Evolutionary conservation across 2,113 vertebrate species (phyloP), one percentile per base, ranked within the genome.

Genomic region (Sinocyclocheilus maitianheensis): DNA sequence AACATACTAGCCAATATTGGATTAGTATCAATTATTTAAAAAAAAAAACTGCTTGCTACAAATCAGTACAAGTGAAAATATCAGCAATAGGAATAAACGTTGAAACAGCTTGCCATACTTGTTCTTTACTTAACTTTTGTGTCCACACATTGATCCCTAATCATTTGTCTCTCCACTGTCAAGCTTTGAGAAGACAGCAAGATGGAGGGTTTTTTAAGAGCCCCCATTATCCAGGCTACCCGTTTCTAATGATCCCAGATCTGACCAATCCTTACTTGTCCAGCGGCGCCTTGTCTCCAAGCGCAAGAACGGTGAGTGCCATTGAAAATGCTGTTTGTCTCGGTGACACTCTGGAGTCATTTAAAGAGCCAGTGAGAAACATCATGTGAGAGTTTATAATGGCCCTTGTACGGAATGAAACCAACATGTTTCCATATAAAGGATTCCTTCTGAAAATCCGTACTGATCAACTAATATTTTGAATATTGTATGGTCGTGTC

Each of bases 191-290:
- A 92, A 96, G 97, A 91, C 96, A 97, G 91, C 97, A 96, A 93
- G 97, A 98, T 95, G 96, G 96, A 93, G 95, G 96, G 80, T 95
- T 98, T 92, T 99, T 99, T 91, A 98, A 98, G 94, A 96, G 95
- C 26, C 95, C 97, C 78, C 96, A 97, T 78, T 99, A 98, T 89
- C 96, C 97, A 5, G 95, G 97, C 83, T 99, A 99, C 92, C 97
- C 97, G 51, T 98, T 99, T 90, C 95, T 99, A 91, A 98, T 99
- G 97, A 97, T 99, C 89, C 97, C 97, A 46, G 97, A 99, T 90
- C 95, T 99, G 89, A 92, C 95, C 92, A 96, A 94, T 75, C 97
- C 97, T 4, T 98, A 99, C 93, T 94, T 99, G 84, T 94, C 97
- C 92, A 98, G 96, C 75, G 96, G 97, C 48, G 95, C 97, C 14